A percentile compares a stretch with the other conserved stretches of the same genome.
These are phyloP conservation scores for Euzophera pinguis DNA, from an alignment of 2,888 invertebrate genomes.

Conservation along the genomic window DNA sequence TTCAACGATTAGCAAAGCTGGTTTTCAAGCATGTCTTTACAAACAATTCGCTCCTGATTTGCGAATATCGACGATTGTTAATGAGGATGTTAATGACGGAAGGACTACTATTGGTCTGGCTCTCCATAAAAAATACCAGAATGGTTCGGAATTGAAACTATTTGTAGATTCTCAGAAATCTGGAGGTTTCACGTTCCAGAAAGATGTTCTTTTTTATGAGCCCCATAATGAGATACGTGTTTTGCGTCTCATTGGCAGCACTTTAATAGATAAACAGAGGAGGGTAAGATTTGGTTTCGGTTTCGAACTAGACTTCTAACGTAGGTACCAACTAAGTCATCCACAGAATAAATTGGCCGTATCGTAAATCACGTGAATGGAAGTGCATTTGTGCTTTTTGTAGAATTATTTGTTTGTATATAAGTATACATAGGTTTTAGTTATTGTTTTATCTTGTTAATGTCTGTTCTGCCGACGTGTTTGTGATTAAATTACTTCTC, in stretches of 20 bases:
- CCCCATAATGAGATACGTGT: constrained; percentile 53
- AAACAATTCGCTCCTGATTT: constrained; percentile 59
- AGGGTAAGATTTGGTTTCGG: constrained; percentile 65
- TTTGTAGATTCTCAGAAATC: constrained; percentile 67
- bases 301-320: constrained; percentile 65
- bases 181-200: constrained; percentile 66
- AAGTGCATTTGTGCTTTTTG: constrained; percentile 40
- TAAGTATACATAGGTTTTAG: constrained; percentile 79
- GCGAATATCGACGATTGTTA: constrained; percentile 57
- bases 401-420: constrained; percentile 71
- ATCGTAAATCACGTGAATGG: constrained; percentile 21
- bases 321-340: constrained; percentile 12
- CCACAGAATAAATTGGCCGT: constrained; percentile 28
- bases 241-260: constrained; percentile 54
- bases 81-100: constrained; percentile 44
- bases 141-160: constrained; percentile 62
- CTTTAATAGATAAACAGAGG: constrained; percentile 60
- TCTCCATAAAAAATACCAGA: constrained; percentile 53
- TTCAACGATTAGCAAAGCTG: constrained; percentile 54
- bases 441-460: constrained; percentile 60
- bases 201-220: constrained; percentile 59
- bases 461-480: constrained; percentile 37
- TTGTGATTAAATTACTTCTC: constrained; percentile 49
- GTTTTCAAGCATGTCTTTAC: constrained; percentile 60
- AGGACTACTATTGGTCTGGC: constrained; percentile 55